Evolutionary conservation across 2,888 invertebrate genomes (phyloP).

Genomic region (Drosophila neoperkinsi): DNA sequence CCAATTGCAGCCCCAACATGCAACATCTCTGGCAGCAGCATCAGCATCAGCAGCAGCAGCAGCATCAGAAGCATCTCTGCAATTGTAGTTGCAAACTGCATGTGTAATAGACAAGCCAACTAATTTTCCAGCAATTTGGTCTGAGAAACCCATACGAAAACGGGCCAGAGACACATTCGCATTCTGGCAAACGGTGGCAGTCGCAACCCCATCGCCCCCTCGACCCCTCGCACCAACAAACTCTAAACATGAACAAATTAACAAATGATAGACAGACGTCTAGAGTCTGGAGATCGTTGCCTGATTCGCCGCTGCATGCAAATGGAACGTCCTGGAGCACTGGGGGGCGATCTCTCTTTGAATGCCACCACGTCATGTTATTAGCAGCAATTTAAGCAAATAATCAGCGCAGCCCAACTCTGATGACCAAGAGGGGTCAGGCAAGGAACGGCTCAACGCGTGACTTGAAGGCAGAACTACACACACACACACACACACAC

Average conservation of each 20-base stretch:
- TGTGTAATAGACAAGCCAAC: conserved; percentile 79
- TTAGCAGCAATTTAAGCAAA: conserved; percentile 85
- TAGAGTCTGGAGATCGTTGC: conserved; percentile 31
- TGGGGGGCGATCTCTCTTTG: conserved; percentile 64
- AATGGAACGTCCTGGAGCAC: conserved; percentile 64
- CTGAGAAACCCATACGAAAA: conserved; percentile 69
- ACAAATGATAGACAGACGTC: conserved; percentile 83
- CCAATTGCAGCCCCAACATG: conserved; percentile 60
- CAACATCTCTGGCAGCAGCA: conserved; percentile 47
- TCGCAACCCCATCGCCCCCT: conserved; percentile 7
- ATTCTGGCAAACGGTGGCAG: conserved; percentile 72
- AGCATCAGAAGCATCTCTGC: conserved; percentile 21
- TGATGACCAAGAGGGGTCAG: conserved; percentile 23
- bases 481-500: conserved; percentile 3
- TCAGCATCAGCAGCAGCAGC: conserved; percentile 20
- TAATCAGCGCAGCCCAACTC: conserved; percentile 80
- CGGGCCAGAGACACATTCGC: conserved; percentile 19
- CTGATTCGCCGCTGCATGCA: conserved; percentile 51
- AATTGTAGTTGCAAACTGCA: conserved; percentile 69
- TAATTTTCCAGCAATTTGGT: conserved; percentile 76
- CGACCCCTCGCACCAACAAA: neutral
- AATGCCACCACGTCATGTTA: conserved; percentile 84
- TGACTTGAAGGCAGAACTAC: conserved; percentile 57
- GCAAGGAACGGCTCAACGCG: conserved; percentile 55
- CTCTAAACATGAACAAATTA: conserved; percentile 75